Base-by-base conservation (phyloP, 2,888 invertebrate species). In the Conomelus anceps region DNA sequence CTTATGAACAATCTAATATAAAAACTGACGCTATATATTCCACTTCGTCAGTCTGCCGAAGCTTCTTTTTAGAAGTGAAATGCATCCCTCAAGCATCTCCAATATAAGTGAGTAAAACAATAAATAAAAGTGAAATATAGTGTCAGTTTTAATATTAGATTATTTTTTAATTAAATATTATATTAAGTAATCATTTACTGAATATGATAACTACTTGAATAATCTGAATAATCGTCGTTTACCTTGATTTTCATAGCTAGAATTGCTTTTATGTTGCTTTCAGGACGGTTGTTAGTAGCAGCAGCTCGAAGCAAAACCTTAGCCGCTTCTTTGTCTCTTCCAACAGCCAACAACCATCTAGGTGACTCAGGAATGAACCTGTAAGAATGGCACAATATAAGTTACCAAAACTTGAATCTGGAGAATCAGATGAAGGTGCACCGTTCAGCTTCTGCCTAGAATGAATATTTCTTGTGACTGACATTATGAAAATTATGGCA, bases 331-430 rank as follows among this genome's bases (percentile, higher is more conserved):
- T 95, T 95, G 89, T 94, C 94, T 90, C 94, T 94, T 0, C 96
- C 96, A 0, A 95, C 95, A 13, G 96, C 95, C 85, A 96, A 94
- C 9, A 97, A 93, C 97, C 97, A 97, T 89, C 97, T 94, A 0
- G 97, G 97, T 0, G 97, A 97, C 93, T 97, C 97, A 0, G 97
- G 97, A 89, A 97, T 93, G 7, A 96, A 92, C 95, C 96, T 92
- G 3, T 34, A 26, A 23, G n/a, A 20, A 86, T 1, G 84, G 20
- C 0, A 29, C 11, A 22, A 22, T 89, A n/a, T 89, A 34, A 9
- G 34, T 4, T 17, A 9, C 13, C 34, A 6, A 34, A 34, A 26
- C 26, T 7, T 26, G 11, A 26, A 26, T 26, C n/a, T n/a, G n/a
- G n/a, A n/a, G n/a, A n/a, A n/a, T n/a, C n/a, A n/a, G n/a, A n/a